phyloP scores from a whole-genome alignment of 2,888 invertebrate species.

The Strigamia maritima region DNA sequence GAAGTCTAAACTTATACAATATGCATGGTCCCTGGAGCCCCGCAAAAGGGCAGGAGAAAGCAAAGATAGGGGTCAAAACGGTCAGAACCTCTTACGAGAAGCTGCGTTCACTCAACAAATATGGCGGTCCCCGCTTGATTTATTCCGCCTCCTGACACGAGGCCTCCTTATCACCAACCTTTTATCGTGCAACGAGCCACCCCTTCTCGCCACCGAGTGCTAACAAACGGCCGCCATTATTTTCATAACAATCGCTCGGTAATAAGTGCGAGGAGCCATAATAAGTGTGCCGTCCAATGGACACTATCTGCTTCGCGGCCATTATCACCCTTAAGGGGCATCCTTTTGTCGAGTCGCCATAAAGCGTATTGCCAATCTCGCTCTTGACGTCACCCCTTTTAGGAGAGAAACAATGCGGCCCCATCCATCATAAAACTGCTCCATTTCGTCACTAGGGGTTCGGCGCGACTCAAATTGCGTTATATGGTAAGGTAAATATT shows the following conservation, averaged over 20 bases:
- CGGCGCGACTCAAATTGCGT: neutral
- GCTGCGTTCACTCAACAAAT: neutral
- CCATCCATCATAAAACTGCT: neutral
- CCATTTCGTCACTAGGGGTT: neutral
- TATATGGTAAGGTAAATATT: neutral
- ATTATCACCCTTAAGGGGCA: slow-evolving; percentile 8
- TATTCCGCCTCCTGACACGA: slow-evolving; percentile 9
- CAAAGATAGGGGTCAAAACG: neutral
- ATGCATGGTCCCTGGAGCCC: neutral
- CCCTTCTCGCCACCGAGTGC: neutral
- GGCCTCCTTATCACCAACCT: neutral
- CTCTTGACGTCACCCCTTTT: neutral
- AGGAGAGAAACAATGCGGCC: neutral
- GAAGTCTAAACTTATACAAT: neutral
- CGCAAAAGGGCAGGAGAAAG: neutral
- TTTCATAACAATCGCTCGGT: slow-evolving; percentile 15
- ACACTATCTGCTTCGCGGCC: neutral
- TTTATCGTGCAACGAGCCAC: neutral
- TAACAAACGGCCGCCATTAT: slow-evolving; percentile 15
- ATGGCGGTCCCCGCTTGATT: neutral
- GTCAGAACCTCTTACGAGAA: neutral
- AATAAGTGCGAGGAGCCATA: slow-evolving; percentile 1
- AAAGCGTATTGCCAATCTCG: slow-evolving; percentile 2
- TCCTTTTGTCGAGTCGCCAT: slow-evolving; percentile 4
- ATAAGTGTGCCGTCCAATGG: neutral